Evolutionary conservation across 1,140 invertebrate species (phyloP), one percentile per base, ranked within the genome.

Genomic region (Danaus melanippus): DNA sequence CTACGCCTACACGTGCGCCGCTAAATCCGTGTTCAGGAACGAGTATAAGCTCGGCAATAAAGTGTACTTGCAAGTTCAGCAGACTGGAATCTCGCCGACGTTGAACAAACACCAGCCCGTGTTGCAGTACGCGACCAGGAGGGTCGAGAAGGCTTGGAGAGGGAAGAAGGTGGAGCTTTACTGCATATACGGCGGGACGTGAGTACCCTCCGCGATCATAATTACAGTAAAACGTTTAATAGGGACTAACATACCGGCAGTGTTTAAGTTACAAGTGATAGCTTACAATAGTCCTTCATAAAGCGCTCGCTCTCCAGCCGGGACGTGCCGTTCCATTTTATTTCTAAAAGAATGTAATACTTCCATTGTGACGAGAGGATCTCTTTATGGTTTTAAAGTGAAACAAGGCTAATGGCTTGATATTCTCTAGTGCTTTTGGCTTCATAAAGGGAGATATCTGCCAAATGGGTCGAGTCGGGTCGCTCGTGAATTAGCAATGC

Each of bases 141-240:
- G 94, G 71, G 95, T 95, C 72, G 94, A 96, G 74, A 91, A 96
- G 17, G 96, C 94, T 0, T 82, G 94, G 56, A 89, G 94, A 53
- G 96, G 95, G 57, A 93, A 95, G 74, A 92, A 91, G 62, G 90
- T 94, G 3, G 83, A 86, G 50, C 71, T 98, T 1, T 97, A 92
- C 76, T 98, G 96, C 76, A 97, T 98, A 67, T 96, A 89, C 83
- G 96, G 96, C 69, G 96, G 96, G 68, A 97, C 96, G 88, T 93
- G 87, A 92, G 92, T 92, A 71, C 56, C 64, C 8, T 43, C 11
- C 51, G 40, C 12, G 21, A 32, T 5, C 4, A 32, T 32, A 32
- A 32, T 32, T 32, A 32, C 21, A 32, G 21, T 32, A 32, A 32
- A 32, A 32, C 2, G 21, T 32, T 32, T 32, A 32, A 32, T 32